phyloP scores from a whole-genome alignment of 2,888 invertebrate species.

The Cantharis lateralis region DNA sequence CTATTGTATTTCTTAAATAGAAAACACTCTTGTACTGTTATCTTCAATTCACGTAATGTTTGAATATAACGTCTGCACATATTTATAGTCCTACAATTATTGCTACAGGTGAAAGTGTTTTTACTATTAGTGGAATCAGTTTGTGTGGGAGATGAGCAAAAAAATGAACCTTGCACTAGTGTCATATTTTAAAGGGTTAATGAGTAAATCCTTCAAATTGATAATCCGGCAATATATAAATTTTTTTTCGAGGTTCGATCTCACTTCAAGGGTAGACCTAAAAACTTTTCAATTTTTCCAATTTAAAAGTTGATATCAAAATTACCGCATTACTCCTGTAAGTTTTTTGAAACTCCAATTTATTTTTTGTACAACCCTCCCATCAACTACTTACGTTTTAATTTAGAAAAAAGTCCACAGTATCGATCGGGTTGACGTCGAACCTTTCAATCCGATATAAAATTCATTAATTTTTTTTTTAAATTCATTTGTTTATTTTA shows the following conservation, averaged over 20 bases:
- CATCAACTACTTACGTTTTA: not conserved
- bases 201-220: conserved; percentile 33
- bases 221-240: not conserved
- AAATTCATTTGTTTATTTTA: not conserved
- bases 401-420: not conserved
- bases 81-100: conserved; percentile 35
- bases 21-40: conserved; percentile 26
- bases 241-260: not conserved
- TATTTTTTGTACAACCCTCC: not conserved
- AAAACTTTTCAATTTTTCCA: not conserved
- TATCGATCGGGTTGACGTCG: not conserved
- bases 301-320: not conserved
- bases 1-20: not conserved
- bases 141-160: conserved; percentile 36
- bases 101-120: conserved; percentile 36
- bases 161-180: conserved; percentile 22
- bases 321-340: not conserved
- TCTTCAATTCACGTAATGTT: conserved; percentile 37
- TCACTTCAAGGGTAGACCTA: not conserved
- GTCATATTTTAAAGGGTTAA: conserved; percentile 30
- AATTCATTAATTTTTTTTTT: not conserved
- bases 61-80: conserved; percentile 33
- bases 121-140: conserved; percentile 31
- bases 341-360: not conserved
- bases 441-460: not conserved